Conservation (phyloP, 2,113 vertebrate genomes). For the Gobiocypris rarus region DNA sequence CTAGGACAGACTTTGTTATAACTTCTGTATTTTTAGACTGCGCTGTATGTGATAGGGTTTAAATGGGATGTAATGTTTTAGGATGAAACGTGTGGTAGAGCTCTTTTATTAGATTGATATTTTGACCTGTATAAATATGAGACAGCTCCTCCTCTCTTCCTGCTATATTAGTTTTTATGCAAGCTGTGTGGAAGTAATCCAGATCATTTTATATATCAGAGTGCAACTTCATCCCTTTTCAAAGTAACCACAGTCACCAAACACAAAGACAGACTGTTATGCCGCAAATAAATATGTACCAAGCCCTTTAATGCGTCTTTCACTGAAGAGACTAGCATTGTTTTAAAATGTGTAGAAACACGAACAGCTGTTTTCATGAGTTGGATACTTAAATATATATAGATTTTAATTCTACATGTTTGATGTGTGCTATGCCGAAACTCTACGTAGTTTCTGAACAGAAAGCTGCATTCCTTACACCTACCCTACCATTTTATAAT, state of each 20-base stretch:
- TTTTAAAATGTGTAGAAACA: neutral
- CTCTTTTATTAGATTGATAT: conserved; percentile 17
- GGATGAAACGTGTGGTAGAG: neutral
- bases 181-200: conserved; percentile 49
- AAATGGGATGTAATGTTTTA: neutral
- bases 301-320: neutral
- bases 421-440: neutral
- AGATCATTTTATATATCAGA: conserved; percentile 40
- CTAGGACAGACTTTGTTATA: neutral
- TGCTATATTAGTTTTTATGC: conserved; percentile 34
- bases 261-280: conserved; percentile 3
- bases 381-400: neutral
- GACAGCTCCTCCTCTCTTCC: conserved; percentile 30
- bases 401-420: neutral
- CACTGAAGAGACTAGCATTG: neutral
- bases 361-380: neutral
- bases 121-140: conserved; percentile 28
- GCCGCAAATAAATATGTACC: conserved; percentile 13
- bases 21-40: neutral
- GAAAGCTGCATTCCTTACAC: neutral
- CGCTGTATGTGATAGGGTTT: neutral
- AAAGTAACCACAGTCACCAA: conserved; percentile 10
- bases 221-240: conserved; percentile 31
- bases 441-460: neutral
- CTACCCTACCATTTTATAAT: conserved; percentile 11